A percentile compares a stretch with the other conserved stretches of the same genome.
phyloP scores from a whole-genome alignment of 2,797 vertebrate genomes.

The Australoheros facetus region DNA sequence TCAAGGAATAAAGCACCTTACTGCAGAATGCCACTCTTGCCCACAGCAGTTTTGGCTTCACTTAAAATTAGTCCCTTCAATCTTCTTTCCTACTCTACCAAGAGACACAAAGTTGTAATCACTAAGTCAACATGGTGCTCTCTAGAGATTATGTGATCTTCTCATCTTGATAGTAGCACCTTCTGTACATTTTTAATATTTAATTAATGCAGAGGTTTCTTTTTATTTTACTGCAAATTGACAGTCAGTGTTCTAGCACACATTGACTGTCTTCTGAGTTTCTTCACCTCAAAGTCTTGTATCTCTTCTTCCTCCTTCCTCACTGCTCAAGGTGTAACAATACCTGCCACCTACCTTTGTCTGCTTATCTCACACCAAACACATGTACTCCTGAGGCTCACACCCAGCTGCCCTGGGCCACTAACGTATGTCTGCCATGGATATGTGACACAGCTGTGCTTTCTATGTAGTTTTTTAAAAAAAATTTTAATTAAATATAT shows the following conservation, averaged over 20 bases:
- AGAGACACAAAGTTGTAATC: slow-evolving; percentile 28
- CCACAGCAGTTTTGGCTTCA: slow-evolving; percentile 19
- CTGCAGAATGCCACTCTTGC: slow-evolving; percentile 14
- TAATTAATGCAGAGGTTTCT: not conserved
- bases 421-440: slow-evolving; percentile 34
- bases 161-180: not conserved
- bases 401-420: slow-evolving; percentile 49
- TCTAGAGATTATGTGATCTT: slow-evolving; percentile 18
- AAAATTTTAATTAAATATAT: not conserved
- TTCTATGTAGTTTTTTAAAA: slow-evolving; percentile 23
- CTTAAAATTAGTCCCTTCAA: slow-evolving; percentile 38
- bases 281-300: slow-evolving; percentile 21
- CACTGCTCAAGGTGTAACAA: slow-evolving; percentile 55
- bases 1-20: slow-evolving; percentile 32
- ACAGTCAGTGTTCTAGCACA: too few species aligned
- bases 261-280: not conserved
- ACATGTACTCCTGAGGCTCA: slow-evolving; percentile 69
- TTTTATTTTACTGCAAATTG: slow-evolving; percentile 8
- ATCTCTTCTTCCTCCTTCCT: slow-evolving; percentile 38
- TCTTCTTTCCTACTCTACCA: slow-evolving; percentile 2
- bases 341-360: slow-evolving; percentile 53
- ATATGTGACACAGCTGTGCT: slow-evolving; percentile 41
- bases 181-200: not conserved
- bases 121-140: not conserved
- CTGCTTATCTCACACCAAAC: slow-evolving; percentile 76